Evolutionary conservation across 64 coral and sea anemone genomes (phyloP), one percentile per base, ranked within the genome.

Genomic region (Stichodactyla helianthus): DNA sequence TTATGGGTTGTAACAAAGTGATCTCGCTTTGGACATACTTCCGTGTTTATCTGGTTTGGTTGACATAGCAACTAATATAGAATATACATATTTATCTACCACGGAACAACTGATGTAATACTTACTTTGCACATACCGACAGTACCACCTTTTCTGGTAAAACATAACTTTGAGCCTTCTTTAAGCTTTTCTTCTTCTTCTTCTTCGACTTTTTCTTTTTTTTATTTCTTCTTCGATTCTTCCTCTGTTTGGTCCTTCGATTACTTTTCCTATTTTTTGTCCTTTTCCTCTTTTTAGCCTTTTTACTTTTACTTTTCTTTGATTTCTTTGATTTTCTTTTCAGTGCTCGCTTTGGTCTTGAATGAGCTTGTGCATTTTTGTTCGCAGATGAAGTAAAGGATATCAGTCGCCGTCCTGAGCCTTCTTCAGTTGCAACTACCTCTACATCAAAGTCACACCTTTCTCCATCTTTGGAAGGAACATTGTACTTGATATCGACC

Each of bases 401-500:
- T 65, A 65, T 65, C 5, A 65, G 7, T n/a, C 18, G 62, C 35
- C 35, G 19, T 19, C 77, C 22, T 20, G 85, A 77, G 52, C 68
- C 85, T 16, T 80, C 79, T 70, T 91, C 77, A 8, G 22, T 82
- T 8, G 86, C 55, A 8, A 2, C 53, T 4, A 53, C 26, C 7
- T 51, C 65, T 13, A 91, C 6, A 6, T 58, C 55, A 71, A 91
- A 91, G 83, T 86, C 79, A 53, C 89, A 91, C 15, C 17, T 25
- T 67, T 91, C 89, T 20, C 22, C 55, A 2, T 78, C 54, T 50
- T 71, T 56, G 9, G 58, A 25, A 64, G 89, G 89, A 71, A 91
- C 55, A 52, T 91, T 91, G 55, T 91, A 91, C 35, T 71, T 80
- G 27, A 87, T 84, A 64, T 91, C 84, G 12, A 87, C 80, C 88